These are phyloP conservation scores for Odontophorus gujanensis DNA, from an alignment of 2,113 vertebrate genomes.

Conservation along the genomic window DNA sequence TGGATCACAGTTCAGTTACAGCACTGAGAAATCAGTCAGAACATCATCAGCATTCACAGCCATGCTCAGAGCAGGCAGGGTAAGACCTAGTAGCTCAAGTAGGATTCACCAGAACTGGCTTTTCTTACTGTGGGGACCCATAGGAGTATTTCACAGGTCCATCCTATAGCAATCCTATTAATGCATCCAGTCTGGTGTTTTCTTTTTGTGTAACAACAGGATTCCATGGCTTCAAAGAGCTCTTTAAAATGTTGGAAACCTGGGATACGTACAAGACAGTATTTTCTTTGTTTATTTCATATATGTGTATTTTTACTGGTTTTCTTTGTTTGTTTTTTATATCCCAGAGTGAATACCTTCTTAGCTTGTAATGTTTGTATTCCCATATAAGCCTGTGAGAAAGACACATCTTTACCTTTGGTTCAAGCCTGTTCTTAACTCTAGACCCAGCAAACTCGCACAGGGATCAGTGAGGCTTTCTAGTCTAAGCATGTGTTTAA, in stretches of 20 bases:
- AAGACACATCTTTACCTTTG: neutral
- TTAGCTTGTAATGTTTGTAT: neutral
- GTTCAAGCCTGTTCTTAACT: neutral
- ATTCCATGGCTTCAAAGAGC: neutral
- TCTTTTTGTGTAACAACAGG: neutral
- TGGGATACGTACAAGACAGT: neutral
- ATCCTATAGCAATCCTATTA: neutral
- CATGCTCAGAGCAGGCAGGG: neutral
- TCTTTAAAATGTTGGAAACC: neutral
- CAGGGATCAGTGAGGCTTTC: neutral
- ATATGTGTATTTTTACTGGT: neutral
- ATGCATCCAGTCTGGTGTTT: neutral
- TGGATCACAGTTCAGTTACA: neutral
- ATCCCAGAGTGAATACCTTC: neutral
- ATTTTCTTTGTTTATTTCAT: neutral
- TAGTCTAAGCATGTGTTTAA: neutral
- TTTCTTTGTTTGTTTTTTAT: neutral
- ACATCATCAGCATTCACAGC: neutral
- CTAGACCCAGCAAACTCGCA: neutral
- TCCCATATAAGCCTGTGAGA: neutral
- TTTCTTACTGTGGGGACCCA: neutral
- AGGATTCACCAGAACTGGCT: neutral
- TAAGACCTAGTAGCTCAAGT: neutral
- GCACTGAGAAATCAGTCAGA: neutral
- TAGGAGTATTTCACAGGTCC: neutral